phyloP scores from a whole-genome alignment of 2,797 vertebrate genomes.

The Karalla daura region DNA sequence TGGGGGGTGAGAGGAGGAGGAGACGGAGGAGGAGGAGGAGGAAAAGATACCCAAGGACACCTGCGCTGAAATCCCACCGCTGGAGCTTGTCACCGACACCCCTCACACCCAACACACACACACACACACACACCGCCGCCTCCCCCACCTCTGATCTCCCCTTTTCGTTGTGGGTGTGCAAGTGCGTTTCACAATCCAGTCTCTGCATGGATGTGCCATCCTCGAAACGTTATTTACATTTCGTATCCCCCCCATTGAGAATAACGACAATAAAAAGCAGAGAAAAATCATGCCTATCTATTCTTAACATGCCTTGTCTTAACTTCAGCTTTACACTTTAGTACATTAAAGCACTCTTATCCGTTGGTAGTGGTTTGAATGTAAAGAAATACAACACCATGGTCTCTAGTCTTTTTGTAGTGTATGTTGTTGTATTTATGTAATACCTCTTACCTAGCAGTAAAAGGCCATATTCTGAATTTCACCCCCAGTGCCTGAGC shows the following conservation, averaged over 20 bases:
- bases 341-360: too few relatives aligned
- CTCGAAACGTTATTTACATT: neutral
- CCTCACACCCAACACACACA: slow-evolving; percentile 40
- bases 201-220: slow-evolving; percentile 6
- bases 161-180: slow-evolving; percentile 51
- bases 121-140: too few relatives aligned
- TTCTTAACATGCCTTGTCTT: too few relatives aligned
- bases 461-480: neutral
- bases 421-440: too few relatives aligned
- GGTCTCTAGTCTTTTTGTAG: too few relatives aligned
- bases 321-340: too few relatives aligned
- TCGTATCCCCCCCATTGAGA: too few relatives aligned
- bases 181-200: slow-evolving; percentile 29
- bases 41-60: slow-evolving; percentile 60
- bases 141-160: too few relatives aligned
- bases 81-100: slow-evolving; percentile 52
- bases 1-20: too few relatives aligned
- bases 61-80: slow-evolving; percentile 64
- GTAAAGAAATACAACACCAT: too few relatives aligned
- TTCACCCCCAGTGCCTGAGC: neutral
- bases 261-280: too few relatives aligned
- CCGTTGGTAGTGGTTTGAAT: too few relatives aligned
- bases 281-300: neutral
- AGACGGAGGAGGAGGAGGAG: neutral
- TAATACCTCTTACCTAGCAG: neutral